Percentiles rank a stretch among this genome's conserved stretches.
These are phyloP conservation scores for Zosterops japonicus DNA, from an alignment of 2,113 vertebrate genomes.

Conservation along the genomic window DNA sequence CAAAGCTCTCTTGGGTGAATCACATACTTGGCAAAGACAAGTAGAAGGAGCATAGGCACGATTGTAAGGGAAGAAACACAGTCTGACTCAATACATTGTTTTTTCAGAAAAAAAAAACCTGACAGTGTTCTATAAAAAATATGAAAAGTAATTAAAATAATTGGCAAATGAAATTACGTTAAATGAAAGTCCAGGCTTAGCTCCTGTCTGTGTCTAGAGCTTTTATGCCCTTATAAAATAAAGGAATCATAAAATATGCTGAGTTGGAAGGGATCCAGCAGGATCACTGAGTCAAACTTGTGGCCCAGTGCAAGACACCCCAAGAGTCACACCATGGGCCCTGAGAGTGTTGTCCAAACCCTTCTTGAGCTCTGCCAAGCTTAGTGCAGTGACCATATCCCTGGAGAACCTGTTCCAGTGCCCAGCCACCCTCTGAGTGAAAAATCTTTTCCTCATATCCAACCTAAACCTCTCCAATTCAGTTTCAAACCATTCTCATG, in stretches of 20 bases:
- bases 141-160: background rate
- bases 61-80: background rate
- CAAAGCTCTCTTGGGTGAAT: conserved; percentile 5
- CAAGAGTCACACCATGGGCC: background rate
- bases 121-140: background rate
- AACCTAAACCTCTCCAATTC: background rate
- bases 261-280: background rate
- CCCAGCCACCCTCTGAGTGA: background rate
- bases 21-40: background rate
- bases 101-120: background rate
- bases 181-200: background rate
- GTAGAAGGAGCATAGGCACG: background rate
- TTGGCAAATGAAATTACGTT: background rate
- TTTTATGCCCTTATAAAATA: background rate
- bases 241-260: background rate
- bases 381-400: background rate
- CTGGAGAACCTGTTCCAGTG: background rate
- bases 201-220: background rate
- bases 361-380: background rate
- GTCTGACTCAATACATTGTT: background rate
- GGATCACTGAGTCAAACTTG: background rate
- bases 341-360: background rate
- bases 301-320: background rate
- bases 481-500: background rate
- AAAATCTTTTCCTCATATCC: background rate